A percentile compares a stretch with the other conserved stretches of the same genome.
Conservation (phyloP, 1,140 invertebrate genomes). For the Drosophila gunungcola region DNA sequence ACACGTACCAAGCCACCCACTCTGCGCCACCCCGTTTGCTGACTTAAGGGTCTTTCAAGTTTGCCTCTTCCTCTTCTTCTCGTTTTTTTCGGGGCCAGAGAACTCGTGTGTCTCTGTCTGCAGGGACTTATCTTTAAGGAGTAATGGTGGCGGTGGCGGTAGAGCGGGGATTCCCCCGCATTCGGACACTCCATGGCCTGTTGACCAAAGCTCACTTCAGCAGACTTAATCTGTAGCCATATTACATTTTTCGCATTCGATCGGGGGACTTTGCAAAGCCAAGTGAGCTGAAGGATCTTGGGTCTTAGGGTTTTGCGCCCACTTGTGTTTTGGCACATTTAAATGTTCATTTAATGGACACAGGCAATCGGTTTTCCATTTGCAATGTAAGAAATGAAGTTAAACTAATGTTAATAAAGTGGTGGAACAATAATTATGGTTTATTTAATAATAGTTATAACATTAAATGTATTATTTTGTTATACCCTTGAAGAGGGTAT, state of each 20-base stretch:
- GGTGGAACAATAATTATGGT: too few relatives aligned
- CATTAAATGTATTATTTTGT: too few relatives aligned
- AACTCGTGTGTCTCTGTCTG: slow-evolving; percentile 4
- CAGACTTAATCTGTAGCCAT: slow-evolving; percentile 39
- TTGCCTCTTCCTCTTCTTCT: neutral
- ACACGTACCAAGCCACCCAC: slow-evolving; percentile 24
- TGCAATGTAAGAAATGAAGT: too few relatives aligned
- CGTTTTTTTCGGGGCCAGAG: neutral
- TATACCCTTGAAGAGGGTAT: too few relatives aligned
- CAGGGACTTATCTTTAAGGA: slow-evolving; percentile 18
- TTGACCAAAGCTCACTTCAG: slow-evolving; percentile 43
- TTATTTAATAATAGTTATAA: too few relatives aligned
- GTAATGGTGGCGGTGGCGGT: neutral
- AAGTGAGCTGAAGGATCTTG: slow-evolving; percentile 11
- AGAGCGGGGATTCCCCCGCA: neutral
- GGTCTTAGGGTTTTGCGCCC: slow-evolving; percentile 1
- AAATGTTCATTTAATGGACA: slow-evolving; percentile 8
- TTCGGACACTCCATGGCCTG: slow-evolving; percentile 20
- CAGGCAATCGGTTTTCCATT: neutral
- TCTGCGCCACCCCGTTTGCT: neutral
- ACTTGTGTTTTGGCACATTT: slow-evolving; percentile 6
- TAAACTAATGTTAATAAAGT: too few relatives aligned
- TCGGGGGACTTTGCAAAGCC: neutral
- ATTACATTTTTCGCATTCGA: slow-evolving; percentile 19
- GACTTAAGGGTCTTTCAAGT: slow-evolving; percentile 16